Conservation (phyloP, 2,113 vertebrate genomes). For the Myodes glareolus region DNA sequence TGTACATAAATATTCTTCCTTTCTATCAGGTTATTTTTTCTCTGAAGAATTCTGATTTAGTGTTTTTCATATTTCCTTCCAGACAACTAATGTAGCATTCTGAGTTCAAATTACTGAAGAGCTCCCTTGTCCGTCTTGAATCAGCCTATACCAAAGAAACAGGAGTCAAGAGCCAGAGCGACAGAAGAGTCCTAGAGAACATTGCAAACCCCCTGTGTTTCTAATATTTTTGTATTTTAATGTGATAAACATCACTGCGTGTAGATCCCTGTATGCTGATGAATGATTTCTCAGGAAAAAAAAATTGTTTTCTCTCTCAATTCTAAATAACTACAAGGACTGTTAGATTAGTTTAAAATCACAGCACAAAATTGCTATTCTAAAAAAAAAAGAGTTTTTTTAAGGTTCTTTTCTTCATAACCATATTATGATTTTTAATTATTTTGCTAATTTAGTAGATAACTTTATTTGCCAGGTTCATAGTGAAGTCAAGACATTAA, state of each 20-base stretch:
- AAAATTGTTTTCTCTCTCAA: not conserved
- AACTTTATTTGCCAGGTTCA: not conserved
- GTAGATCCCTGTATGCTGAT: not conserved
- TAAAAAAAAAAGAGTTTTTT: not conserved
- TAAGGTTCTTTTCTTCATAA: not conserved
- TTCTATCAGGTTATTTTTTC: not conserved
- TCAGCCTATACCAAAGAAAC: not conserved
- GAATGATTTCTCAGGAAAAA: not conserved
- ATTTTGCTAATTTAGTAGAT: not conserved
- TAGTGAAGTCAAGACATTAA: not conserved
- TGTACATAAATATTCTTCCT: not conserved
- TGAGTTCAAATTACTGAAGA: not conserved
- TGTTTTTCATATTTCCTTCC: not conserved
- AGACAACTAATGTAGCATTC: not conserved
- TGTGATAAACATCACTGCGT: not conserved
- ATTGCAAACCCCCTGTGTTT: not conserved
- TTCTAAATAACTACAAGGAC: not conserved
- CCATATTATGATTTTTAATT: not conserved
- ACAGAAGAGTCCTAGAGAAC: not conserved
- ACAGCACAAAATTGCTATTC: not conserved
- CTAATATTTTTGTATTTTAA: not conserved
- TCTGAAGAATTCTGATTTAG: not conserved
- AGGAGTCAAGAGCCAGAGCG: not conserved
- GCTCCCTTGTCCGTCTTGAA: not conserved
- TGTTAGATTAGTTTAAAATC: not conserved